Evolutionary conservation across 2,888 invertebrate species (phyloP).

Genomic region (Danaus chrysippus): DNA sequence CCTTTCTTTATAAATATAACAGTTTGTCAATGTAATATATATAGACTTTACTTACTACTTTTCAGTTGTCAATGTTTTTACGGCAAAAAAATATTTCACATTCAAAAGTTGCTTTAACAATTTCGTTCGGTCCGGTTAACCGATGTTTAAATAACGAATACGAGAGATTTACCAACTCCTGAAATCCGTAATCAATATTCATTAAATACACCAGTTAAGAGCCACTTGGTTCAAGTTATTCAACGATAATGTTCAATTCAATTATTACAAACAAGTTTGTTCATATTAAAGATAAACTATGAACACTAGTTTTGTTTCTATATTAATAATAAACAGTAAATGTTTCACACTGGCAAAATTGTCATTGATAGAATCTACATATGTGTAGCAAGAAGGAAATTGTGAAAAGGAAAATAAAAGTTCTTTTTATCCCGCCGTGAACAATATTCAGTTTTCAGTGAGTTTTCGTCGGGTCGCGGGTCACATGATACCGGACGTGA

Average conservation of each 20-base stretch:
- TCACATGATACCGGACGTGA: conserved; percentile 14
- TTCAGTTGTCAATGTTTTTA: too few species aligned
- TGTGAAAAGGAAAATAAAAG: background rate
- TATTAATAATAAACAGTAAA: too few species aligned
- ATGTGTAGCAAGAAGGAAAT: background rate
- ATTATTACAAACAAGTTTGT: background rate
- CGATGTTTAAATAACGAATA: too few species aligned
- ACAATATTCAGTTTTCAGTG: background rate
- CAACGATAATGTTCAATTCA: background rate
- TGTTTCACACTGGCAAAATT: too few species aligned
- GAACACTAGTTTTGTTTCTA: too few species aligned
- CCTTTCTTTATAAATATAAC: too few species aligned
- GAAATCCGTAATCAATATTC: conserved; percentile 1
- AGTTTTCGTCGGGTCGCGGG: conserved; percentile 2
- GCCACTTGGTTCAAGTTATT: background rate
- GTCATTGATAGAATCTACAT: background rate
- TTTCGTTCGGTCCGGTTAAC: too few species aligned
- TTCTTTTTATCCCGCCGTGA: background rate
- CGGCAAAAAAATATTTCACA: too few species aligned
- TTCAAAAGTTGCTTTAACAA: too few species aligned
- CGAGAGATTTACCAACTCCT: background rate
- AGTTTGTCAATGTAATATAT: too few species aligned
- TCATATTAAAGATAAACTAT: too few species aligned
- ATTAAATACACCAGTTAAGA: conserved; percentile 1
- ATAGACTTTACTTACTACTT: too few species aligned